These are phyloP conservation scores for Discoglossus pictus DNA, from an alignment of 2,797 vertebrate genomes.

Conservation along the genomic window DNA sequence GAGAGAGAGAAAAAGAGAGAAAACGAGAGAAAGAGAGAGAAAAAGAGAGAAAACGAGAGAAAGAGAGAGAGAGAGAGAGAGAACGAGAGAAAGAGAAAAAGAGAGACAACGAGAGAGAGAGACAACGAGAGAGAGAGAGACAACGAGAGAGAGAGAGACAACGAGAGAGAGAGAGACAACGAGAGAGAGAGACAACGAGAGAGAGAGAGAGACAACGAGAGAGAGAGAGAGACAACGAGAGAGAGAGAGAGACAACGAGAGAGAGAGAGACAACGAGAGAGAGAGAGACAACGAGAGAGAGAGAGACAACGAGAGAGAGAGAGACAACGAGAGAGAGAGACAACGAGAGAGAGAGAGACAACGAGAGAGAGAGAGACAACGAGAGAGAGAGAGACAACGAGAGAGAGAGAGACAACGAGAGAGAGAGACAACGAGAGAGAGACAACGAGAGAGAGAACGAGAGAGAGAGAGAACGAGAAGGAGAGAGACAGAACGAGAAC, in stretches of 20 bases:
- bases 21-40: background rate
- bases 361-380: too few species aligned
- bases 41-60: background rate
- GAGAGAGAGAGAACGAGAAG: background rate
- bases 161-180: background rate
- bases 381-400: too few species aligned
- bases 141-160: background rate
- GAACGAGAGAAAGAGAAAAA: too few species aligned
- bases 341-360: background rate
- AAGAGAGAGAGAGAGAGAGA: too few species aligned
- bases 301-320: background rate
- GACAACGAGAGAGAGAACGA: slow-evolving; percentile 12
- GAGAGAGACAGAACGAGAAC: background rate
- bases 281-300: slow-evolving; percentile 7
- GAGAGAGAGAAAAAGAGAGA: background rate
- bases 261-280: too few species aligned
- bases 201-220: too few species aligned
- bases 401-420: too few species aligned
- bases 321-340: background rate
- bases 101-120: too few species aligned
- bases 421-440: too few species aligned
- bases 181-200: background rate
- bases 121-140: too few species aligned
- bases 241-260: too few species aligned
- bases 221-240: too few species aligned